Evolutionary conservation across 2,797 vertebrate genomes (phyloP).

Genomic region (Lemur catta): DNA sequence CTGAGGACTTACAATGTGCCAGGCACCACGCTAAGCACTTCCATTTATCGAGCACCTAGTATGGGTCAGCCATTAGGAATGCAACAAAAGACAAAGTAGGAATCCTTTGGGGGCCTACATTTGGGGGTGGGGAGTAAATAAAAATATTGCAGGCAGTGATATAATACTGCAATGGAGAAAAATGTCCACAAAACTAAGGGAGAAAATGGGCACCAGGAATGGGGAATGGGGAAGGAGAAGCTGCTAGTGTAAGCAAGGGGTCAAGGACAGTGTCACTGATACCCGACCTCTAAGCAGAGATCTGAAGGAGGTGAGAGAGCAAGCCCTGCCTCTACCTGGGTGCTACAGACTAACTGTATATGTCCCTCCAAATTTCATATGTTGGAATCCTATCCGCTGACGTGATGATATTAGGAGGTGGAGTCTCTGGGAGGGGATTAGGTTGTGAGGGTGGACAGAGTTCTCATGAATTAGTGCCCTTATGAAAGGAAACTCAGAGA

Average conservation of each 20-base stretch:
- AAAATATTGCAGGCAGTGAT: background rate
- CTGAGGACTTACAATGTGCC: background rate
- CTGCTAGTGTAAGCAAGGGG: background rate
- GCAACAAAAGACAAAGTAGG: background rate
- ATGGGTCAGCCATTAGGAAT: background rate
- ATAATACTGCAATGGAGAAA: fast-evolving
- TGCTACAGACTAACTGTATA: background rate
- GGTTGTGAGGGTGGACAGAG: background rate
- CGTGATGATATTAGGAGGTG: background rate
- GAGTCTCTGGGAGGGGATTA: too few species aligned
- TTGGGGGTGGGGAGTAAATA: background rate
- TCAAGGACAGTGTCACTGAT: background rate
- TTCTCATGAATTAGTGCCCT: background rate
- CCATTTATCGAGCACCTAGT: too few species aligned
- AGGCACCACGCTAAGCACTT: background rate
- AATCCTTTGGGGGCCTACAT: background rate
- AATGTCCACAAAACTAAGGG: background rate
- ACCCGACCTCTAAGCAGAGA: background rate
- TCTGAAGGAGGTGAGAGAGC: fast-evolving
- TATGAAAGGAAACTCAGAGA: background rate
- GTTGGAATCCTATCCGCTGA: background rate
- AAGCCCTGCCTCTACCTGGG: fast-evolving
- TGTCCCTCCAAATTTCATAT: too few species aligned
- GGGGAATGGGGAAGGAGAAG: background rate
- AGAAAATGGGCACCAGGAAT: background rate